These are phyloP conservation scores for Oikopleura vanhoeffeni DNA, from an alignment of 23 tunicate species.

Conservation along the genomic window DNA sequence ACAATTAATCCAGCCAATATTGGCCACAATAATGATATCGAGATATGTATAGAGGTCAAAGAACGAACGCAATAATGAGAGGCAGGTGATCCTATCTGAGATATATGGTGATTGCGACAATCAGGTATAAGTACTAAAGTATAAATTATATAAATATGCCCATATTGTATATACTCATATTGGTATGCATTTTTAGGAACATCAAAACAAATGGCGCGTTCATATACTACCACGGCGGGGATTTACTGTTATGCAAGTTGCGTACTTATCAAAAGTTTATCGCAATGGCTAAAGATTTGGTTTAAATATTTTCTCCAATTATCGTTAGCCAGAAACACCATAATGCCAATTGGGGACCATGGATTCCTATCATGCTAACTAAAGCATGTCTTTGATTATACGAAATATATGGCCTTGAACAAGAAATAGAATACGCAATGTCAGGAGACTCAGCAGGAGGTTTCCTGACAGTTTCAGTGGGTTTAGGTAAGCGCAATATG, in stretches of 20 bases:
- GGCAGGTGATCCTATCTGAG: no score
- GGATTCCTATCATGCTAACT: background rate
- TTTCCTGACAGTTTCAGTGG: background rate
- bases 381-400: background rate
- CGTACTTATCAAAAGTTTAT: background rate
- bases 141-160: no score
- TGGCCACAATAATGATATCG: no score
- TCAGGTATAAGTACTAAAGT: no score
- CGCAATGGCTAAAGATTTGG: background rate
- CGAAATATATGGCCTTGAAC: background rate
- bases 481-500: background rate
- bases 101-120: no score
- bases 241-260: background rate
- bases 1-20: no score
- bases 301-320: background rate
- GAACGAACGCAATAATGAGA: no score
- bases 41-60: no score
- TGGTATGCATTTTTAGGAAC: no score
- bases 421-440: background rate
- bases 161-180: no score
- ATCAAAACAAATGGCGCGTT: background rate
- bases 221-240: slow-evolving; percentile 3
- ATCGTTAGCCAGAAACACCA: background rate
- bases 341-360: background rate
- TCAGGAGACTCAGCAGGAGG: slow-evolving; percentile 8